Base-by-base conservation (phyloP, 2,888 invertebrate genomes). In the Harpalus rufipes region DNA sequence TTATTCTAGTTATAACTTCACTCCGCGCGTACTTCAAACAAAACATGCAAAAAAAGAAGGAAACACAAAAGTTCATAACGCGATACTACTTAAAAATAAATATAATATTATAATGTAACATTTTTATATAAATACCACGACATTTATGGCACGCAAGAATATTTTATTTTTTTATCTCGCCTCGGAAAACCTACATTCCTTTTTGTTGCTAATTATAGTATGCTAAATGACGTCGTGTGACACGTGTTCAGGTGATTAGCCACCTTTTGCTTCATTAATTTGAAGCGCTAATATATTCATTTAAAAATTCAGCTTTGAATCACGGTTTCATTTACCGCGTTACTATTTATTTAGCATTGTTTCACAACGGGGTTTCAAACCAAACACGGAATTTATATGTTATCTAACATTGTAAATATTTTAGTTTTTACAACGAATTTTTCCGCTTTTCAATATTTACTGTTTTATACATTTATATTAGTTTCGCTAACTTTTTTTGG, bases 171-270 rank as follows among this genome's bases (percentile, higher is more conserved):
- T 68, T 68, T 68, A 68, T 68, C 68, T 39, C 14, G 39, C 10
- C 63, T 32, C 68, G 32, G 25, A 68, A 68, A 68, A 68, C 68
- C 32, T 39, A 68, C 68, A 68, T 39, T 68, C 39, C 39, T 68
- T 68, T 68, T 68, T 68, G 32, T 68, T n/a, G 39, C 14, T 68
- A 68, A 68, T 68, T 68, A 32, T 68, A 25, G 12, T 68, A 68
- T 68, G 68, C n/a, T 68, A 68, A 68, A 68, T 68, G 25, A 32
- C 32, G n/a, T 2, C 25, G 21, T 39, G 65, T 10, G 65, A 39
- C 68, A 68, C 68, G 68, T 68, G 68, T 68, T 68, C 8, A 14
- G 68, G 68, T 39, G 68, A 68, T 68, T 68, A 68, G 39, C 14
- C n/a, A 14, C 39, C 39, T n/a, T n/a, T 68, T 68, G 14, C 25